Base-by-base conservation (phyloP, 2,113 vertebrate genomes). In the Candoia aspera region DNA sequence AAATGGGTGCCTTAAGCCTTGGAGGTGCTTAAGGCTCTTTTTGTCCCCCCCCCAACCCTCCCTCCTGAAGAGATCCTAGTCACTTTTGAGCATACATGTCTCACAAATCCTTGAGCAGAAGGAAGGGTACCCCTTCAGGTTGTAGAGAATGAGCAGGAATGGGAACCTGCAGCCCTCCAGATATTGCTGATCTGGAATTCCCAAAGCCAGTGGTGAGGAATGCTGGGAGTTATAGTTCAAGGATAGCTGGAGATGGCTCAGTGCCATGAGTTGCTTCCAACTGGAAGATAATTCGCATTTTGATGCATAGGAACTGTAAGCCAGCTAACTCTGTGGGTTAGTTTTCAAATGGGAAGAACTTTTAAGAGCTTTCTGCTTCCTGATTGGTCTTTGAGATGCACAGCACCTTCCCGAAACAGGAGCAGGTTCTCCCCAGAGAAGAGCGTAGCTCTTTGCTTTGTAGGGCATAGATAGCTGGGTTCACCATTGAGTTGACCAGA, bases 381-480 rank as follows among this genome's bases (percentile, higher is more conserved):
- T 93, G 17, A 57, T 86, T 95, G 49, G 86, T 87, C 23, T 95
- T 95, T 0, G 55, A 17, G 4, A 58, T 87, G 54, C 87, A 95
- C 59, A 90, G 21, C 55, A 83, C 60, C 86, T 91, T 96, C 92
- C 92, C 96, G 92, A 95, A 94, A 26, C 0, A 53, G 53, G 64
- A 93, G 6, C 97, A 89, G 58, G 89, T 0, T 57, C 58, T 96
- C 33, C 84, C 93, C 1, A 97, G 95, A 2, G 97, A 96, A 54
- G 94, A 96, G 33, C 95, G 97, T 0, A 99, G 95, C 94, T 99
- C 98, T 93, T 97, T 94, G 94, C 98, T 99, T 42, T 98, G 83
- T 91, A 98, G 96, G 53, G 98, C 99, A 0, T 99, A 99, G 55
- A 99, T 97, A 59, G 99, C 87, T 0, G 99, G 99, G 95, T 99